These are phyloP conservation scores for Drosophila meridiana DNA, from an alignment of 2,888 invertebrate genomes.

Conservation along the genomic window DNA sequence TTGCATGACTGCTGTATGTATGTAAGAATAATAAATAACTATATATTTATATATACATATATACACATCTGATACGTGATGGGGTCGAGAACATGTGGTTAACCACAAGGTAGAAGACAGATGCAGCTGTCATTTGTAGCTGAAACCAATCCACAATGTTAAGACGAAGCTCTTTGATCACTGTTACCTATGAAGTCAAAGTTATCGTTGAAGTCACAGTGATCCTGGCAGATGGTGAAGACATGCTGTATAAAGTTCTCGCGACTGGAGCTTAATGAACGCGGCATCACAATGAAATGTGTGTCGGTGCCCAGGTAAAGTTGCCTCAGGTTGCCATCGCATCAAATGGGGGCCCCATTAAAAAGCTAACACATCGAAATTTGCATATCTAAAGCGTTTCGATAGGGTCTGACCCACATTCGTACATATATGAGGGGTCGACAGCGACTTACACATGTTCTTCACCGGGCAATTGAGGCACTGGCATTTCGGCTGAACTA, in stretches of 20 bases:
- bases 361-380: conserved; percentile 38
- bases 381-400: conserved; percentile 71
- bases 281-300: conserved; percentile 50
- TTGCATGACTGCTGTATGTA: conserved; percentile 19
- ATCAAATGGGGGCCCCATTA: conserved; percentile 26
- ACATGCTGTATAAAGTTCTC: conserved; percentile 62
- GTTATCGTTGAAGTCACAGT: conserved; percentile 70
- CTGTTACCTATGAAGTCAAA: conserved; percentile 76
- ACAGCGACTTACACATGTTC: conserved; percentile 81
- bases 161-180: background rate
- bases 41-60: background rate
- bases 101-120: background rate
- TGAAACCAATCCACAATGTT: background rate
- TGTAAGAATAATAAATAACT: background rate
- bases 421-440: background rate
- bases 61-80: background rate
- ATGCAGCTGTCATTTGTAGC: background rate
- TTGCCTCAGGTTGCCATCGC: conserved; percentile 6
- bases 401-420: conserved; percentile 56
- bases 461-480: conserved; percentile 82
- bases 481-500: conserved; percentile 67
- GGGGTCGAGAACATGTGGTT: conserved; percentile 7
- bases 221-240: conserved; percentile 67
- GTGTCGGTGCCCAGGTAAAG: background rate
- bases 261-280: conserved; percentile 51